phyloP scores from a whole-genome alignment of 2,113 vertebrate genomes.

The Mystacornis crossleyi region DNA sequence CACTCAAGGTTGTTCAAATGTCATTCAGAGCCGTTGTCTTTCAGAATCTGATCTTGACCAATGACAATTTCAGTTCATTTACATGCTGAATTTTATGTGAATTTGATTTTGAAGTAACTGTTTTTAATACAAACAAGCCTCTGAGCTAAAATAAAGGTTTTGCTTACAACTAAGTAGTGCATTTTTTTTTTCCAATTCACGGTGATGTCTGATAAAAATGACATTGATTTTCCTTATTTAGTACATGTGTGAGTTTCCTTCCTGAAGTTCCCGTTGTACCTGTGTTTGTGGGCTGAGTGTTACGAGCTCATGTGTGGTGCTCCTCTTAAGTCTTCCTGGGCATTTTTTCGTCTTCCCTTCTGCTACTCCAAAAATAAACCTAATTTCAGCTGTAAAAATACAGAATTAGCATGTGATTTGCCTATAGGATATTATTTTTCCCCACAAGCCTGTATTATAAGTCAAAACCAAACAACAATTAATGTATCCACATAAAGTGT shows the following conservation, averaged over 20 bases:
- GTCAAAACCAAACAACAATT: not conserved
- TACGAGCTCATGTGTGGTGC: fast-evolving
- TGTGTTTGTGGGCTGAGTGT: not conserved
- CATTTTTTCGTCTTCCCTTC: not conserved
- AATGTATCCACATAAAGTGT: not conserved
- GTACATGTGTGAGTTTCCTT: not conserved
- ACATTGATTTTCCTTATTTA: not conserved
- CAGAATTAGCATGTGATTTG: not conserved
- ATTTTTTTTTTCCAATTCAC: fast-evolving
- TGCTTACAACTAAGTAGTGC: not conserved
- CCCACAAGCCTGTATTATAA: not conserved
- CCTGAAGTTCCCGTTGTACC: not conserved
- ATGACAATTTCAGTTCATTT: not conserved
- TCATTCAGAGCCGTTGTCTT: not conserved
- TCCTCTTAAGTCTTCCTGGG: not conserved
- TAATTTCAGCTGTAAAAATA: not conserved
- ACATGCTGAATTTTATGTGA: constrained; percentile 40
- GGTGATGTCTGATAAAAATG: not conserved
- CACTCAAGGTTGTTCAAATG: not conserved
- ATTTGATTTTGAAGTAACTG: constrained; percentile 45
- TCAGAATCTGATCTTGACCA: not conserved
- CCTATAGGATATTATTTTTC: not conserved
- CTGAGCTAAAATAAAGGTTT: constrained; percentile 70
- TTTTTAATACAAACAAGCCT: constrained; percentile 62
- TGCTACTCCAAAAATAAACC: not conserved